phyloP scores from a whole-genome alignment of 2,113 vertebrate genomes.

The Cichladusa arquata region DNA sequence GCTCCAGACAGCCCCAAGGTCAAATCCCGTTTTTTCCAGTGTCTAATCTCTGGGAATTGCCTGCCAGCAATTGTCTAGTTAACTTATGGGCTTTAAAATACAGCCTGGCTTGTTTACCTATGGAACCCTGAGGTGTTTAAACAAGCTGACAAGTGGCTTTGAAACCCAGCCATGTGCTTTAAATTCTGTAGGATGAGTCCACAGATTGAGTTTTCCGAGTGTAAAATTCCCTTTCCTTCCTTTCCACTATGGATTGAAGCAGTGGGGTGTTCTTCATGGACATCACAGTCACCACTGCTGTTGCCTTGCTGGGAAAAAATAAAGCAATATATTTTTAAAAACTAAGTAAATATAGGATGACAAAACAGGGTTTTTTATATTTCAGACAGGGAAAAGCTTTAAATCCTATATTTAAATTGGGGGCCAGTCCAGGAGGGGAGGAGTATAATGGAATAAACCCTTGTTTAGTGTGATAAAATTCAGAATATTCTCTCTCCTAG shows the following conservation, averaged over 20 bases:
- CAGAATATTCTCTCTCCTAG: background rate
- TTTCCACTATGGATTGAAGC: background rate
- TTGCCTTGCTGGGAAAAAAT: background rate
- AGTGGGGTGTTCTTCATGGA: background rate
- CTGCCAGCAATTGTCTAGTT: slow-evolving; percentile 1
- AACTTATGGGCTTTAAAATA: background rate
- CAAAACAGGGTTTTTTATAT: background rate
- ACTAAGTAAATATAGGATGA: background rate
- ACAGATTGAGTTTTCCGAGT: background rate
- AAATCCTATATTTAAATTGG: background rate
- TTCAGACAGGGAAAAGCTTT: background rate
- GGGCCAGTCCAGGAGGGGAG: background rate
- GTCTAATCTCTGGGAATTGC: background rate
- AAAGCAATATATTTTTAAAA: background rate
- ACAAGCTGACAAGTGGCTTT: slow-evolving; percentile 30
- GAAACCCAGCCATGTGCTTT: background rate
- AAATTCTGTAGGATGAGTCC: background rate
- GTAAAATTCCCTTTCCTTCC: background rate
- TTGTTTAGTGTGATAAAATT: background rate
- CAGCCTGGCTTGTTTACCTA: background rate
- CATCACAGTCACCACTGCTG: accelerated
- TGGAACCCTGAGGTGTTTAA: background rate
- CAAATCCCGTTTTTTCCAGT: background rate
- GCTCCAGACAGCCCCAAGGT: background rate
- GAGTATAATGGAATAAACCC: background rate